phyloP scores from a whole-genome alignment of 2,797 vertebrate genomes.

The Selene dorsalis region DNA sequence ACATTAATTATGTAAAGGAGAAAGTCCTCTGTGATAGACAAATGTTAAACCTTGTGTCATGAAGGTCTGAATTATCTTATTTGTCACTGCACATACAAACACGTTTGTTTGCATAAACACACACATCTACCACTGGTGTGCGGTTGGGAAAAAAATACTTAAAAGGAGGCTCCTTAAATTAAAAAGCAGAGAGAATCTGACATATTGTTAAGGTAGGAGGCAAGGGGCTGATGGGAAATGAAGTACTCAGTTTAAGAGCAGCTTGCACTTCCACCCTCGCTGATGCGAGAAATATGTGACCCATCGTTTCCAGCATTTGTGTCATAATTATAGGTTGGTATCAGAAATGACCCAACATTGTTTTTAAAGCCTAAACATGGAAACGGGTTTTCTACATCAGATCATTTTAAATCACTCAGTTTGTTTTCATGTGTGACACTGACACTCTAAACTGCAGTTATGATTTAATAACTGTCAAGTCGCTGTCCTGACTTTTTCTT shows the following conservation, averaged over 20 bases:
- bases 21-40: not conserved
- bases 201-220: not conserved
- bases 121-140: not conserved
- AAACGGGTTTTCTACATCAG: not conserved
- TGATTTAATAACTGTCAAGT: not conserved
- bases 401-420: not conserved
- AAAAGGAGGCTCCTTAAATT: not conserved
- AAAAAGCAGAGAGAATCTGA: not conserved
- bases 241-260: not conserved
- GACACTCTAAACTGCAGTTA: not conserved
- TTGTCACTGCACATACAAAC: not conserved
- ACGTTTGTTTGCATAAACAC: not conserved
- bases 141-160: not conserved
- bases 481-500: not conserved
- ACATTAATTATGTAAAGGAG: not conserved
- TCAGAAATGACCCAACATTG: not conserved
- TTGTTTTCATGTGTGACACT: not conserved
- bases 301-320: not conserved
- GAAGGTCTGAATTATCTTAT: not conserved
- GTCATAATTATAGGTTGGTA: no score
- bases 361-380: not conserved
- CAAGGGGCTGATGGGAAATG: not conserved
- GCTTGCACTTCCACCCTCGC: not conserved
- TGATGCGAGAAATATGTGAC: not conserved
- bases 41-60: not conserved